Evolutionary conservation across 92 coral and sea anemone species (phyloP).

Genomic region (Paragorgia papillata): DNA sequence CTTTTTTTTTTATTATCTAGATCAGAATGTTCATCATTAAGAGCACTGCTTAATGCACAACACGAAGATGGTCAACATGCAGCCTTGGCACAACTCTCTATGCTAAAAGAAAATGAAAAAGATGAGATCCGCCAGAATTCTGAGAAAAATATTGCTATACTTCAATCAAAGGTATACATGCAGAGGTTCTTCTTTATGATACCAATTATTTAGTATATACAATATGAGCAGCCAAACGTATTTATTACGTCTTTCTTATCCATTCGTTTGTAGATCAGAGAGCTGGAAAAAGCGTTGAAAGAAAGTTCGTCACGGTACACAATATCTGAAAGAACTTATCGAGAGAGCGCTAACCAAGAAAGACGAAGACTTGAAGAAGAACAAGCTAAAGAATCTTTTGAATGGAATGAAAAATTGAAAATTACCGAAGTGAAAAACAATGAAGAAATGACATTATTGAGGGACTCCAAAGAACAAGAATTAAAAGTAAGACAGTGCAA

Average conservation of each 20-base stretch:
- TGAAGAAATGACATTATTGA: conserved; percentile 64
- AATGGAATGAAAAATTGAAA: conserved; percentile 69
- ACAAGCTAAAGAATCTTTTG: conserved; percentile 63
- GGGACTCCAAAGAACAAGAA: conserved; percentile 73
- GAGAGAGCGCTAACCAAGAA: conserved; percentile 71
- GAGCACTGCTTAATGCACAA: conserved; percentile 73
- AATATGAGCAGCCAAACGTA: no score
- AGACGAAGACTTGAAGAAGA: conserved; percentile 73
- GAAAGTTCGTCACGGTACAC: conserved; percentile 62
- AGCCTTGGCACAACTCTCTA: conserved; percentile 67
- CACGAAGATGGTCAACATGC: conserved; percentile 73
- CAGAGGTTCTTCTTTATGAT: no score
- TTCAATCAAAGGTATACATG: conserved; percentile 69
- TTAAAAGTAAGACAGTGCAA: conserved; percentile 62
- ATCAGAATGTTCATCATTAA: conserved; percentile 70
- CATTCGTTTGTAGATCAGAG: conserved; percentile 65
- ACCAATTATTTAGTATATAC: no score
- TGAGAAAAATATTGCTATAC: conserved; percentile 74
- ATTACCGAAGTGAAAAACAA: conserved; percentile 60
- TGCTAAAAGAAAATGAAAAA: conserved; percentile 68
- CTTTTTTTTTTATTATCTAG: conserved; percentile 36
- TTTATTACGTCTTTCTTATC: no score
- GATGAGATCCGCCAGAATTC: conserved; percentile 72
- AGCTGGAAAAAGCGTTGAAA: conserved; percentile 73
- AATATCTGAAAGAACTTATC: conserved; percentile 62